Conservation (phyloP, 2,797 vertebrate species). For the Apogon talboti region DNA sequence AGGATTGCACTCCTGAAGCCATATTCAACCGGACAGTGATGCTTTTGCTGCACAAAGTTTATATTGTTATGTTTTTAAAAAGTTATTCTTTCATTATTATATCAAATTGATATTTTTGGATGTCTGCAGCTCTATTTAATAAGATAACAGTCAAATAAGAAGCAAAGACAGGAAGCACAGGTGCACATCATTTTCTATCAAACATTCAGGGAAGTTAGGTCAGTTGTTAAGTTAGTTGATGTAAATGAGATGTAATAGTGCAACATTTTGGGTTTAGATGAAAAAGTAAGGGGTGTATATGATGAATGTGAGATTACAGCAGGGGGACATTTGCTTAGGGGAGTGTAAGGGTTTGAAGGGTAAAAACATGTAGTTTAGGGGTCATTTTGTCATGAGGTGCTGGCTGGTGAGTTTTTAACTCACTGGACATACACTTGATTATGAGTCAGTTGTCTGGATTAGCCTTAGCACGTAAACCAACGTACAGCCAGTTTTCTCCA, state of each 20-base stretch:
- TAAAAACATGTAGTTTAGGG: too few species aligned
- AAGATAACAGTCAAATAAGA: constrained; percentile 56
- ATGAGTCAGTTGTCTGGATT: too few species aligned
- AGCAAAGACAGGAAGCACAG: constrained; percentile 74
- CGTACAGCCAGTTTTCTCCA: not conserved
- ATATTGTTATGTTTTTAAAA: constrained; percentile 83
- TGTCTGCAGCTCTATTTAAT: constrained; percentile 88
- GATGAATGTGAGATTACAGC: too few species aligned
- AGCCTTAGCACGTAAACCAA: too few species aligned
- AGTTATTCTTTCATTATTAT: constrained; percentile 88
- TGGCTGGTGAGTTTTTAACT: too few species aligned
- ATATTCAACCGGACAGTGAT: constrained; percentile 83
- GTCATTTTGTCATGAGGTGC: too few species aligned
- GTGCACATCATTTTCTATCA: constrained; percentile 84
- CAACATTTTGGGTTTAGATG: not conserved
- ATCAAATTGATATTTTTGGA: constrained; percentile 85
- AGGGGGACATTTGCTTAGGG: too few species aligned
- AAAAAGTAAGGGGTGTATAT: too few species aligned
- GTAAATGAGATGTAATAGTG: constrained; percentile 3
- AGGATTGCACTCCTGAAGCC: constrained; percentile 84
- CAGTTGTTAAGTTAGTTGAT: constrained; percentile 20
- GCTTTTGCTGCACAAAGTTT: constrained; percentile 87
- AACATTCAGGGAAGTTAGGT: constrained; percentile 80
- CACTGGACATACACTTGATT: too few species aligned
- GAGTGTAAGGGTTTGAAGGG: too few species aligned